Percentiles rank a stretch among this genome's conserved stretches.
These are phyloP conservation scores for Campylomormyrus numenius DNA, from an alignment of 2,113 vertebrate species.

Conservation along the genomic window DNA sequence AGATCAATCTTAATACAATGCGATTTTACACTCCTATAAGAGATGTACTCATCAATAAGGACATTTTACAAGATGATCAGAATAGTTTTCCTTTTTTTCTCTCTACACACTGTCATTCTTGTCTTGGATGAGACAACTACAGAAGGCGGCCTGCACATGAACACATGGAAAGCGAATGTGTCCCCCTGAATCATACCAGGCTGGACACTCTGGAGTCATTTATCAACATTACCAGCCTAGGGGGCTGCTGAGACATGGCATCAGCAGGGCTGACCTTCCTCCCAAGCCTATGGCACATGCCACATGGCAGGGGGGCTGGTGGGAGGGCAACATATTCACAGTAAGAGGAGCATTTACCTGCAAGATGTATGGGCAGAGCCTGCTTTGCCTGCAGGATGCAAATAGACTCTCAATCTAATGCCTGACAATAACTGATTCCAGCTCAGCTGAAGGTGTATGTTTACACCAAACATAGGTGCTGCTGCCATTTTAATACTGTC, in stretches of 20 bases:
- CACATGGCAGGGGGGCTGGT: neutral
- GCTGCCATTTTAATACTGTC: neutral
- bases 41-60: neutral
- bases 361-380: neutral
- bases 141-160: neutral
- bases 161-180: neutral
- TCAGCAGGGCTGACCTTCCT: constrained; percentile 47
- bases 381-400: neutral
- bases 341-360: neutral
- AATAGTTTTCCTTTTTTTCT: neutral
- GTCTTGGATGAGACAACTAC: neutral
- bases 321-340: neutral
- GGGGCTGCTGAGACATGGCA: constrained; percentile 27
- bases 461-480: neutral
- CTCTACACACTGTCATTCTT: neutral
- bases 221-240: constrained; percentile 43
- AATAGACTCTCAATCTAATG: neutral
- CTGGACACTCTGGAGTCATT: constrained; percentile 38
- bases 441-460: neutral
- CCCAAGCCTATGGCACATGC: constrained; percentile 34
- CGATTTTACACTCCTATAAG: neutral
- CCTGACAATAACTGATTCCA: neutral
- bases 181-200: neutral
- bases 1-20: neutral
- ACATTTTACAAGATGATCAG: neutral